Conservation (phyloP, 2,888 invertebrate species). For the Diplolepis rosae region DNA sequence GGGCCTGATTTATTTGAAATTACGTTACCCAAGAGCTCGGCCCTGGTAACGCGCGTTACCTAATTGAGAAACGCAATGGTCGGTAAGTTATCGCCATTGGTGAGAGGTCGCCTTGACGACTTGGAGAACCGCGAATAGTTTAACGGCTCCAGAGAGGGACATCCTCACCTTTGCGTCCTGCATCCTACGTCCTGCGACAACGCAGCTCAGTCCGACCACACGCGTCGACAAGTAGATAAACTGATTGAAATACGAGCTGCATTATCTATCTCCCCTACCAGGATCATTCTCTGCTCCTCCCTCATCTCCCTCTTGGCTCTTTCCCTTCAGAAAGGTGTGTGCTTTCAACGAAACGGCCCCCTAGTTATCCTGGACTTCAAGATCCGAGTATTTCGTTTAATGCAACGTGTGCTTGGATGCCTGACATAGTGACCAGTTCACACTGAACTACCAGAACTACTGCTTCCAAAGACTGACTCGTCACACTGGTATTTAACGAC, state of each 20-base stretch:
- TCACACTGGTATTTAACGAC: constrained; percentile 46
- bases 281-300: constrained; percentile 31
- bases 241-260: constrained; percentile 71
- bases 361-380: too few relatives aligned
- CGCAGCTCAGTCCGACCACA: constrained; percentile 63
- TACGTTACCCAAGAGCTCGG: constrained; percentile 57
- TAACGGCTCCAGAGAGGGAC: constrained; percentile 51
- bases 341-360: constrained; percentile 20
- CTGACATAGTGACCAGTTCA: constrained; percentile 47
- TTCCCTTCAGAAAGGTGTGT: constrained; percentile 10
- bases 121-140: constrained; percentile 58
- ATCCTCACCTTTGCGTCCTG: constrained; percentile 44
- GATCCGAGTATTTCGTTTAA: too few relatives aligned
- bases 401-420: constrained; percentile 43
- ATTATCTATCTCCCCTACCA: constrained; percentile 51
- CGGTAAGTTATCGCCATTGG: constrained; percentile 68
- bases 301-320: constrained; percentile 12
- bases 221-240: constrained; percentile 73
- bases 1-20: constrained; percentile 70
- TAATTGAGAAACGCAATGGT: constrained; percentile 71
- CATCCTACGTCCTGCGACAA: constrained; percentile 55
- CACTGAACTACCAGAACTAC: constrained; percentile 40
- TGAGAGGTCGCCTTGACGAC: constrained; percentile 32
- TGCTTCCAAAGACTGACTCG: constrained; percentile 38
- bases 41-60: constrained; percentile 60